phyloP scores from a whole-genome alignment of 2,888 invertebrate genomes.

The Watsonalla binaria region DNA sequence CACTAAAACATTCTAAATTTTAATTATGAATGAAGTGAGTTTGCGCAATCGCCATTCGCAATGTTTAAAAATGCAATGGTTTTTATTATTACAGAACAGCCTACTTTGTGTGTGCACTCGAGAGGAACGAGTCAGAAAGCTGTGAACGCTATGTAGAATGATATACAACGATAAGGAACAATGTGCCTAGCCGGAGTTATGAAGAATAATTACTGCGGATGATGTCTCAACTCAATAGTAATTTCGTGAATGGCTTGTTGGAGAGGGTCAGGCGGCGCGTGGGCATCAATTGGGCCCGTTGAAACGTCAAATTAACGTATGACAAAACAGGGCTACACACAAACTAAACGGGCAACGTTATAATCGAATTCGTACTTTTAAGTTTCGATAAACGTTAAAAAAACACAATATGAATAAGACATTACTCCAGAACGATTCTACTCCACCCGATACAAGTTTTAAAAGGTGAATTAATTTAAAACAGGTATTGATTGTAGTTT shows the following conservation, averaged over 20 bases:
- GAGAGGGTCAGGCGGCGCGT: conserved; percentile 62
- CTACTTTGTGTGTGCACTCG: not conserved
- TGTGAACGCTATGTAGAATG: not conserved
- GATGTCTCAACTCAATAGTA: conserved; percentile 59
- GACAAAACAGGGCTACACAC: conserved; percentile 41
- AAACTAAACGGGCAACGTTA: not conserved
- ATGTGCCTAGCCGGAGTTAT: conserved; percentile 23
- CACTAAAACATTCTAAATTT: conserved; percentile 6
- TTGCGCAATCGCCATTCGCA: not conserved
- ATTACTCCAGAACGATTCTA: not conserved
- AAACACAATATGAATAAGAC: not conserved
- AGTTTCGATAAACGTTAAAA: not conserved
- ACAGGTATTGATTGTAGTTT: not conserved
- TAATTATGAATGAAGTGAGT: conserved; percentile 3
- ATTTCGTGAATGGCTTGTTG: conserved; percentile 54
- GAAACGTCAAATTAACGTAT: conserved; percentile 60
- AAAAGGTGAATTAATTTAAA: not conserved
- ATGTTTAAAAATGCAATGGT: conserved; percentile 1
- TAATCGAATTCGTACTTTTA: not conserved
- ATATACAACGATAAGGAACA: not conserved
- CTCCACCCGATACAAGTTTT: not conserved
- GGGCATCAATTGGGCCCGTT: conserved; percentile 68
- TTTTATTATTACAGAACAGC: not conserved
- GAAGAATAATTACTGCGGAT: conserved; percentile 50
- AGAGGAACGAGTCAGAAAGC: not conserved